phyloP scores from a whole-genome alignment of 2,113 vertebrate genomes.

The Oryzias celebensis region DNA sequence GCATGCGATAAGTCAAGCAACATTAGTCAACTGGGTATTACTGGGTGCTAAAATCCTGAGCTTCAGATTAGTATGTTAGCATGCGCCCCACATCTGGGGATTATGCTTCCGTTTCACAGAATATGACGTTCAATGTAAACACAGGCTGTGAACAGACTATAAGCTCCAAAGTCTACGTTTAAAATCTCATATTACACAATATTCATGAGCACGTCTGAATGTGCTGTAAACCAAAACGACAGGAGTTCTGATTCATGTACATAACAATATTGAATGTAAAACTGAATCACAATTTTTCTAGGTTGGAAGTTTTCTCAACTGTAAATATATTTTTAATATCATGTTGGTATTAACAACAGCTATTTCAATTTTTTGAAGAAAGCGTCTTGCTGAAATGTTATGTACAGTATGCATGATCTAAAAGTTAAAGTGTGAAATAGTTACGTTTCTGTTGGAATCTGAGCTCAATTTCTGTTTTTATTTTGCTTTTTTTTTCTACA shows the following conservation, averaged over 20 bases:
- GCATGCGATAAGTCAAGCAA: conserved; percentile 21
- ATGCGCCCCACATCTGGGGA: conserved; percentile 43
- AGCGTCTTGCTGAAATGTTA: too few species aligned
- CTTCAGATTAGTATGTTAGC: conserved; percentile 43
- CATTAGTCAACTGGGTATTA: conserved; percentile 49
- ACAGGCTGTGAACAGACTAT: neutral
- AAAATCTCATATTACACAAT: neutral
- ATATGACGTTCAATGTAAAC: conserved; percentile 12
- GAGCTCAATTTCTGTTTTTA: too few species aligned
- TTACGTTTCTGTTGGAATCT: too few species aligned
- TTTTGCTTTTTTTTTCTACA: too few species aligned
- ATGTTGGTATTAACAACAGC: neutral
- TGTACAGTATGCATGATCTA: too few species aligned
- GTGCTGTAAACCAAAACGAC: neutral
- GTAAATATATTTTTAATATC: neutral
- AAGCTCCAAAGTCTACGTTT: neutral
- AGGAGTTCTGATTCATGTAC: neutral
- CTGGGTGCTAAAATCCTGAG: conserved; percentile 58
- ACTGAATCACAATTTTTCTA: neutral
- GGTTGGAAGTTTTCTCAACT: neutral
- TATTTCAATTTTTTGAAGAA: too few species aligned
- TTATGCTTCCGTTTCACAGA: conserved; percentile 34
- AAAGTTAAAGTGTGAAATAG: too few species aligned
- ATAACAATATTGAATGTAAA: neutral
- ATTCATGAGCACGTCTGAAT: neutral